A percentile compares a stretch with the other conserved stretches of the same genome.
Conservation (phyloP, 2,113 vertebrate species). For the Candoia aspera region DNA sequence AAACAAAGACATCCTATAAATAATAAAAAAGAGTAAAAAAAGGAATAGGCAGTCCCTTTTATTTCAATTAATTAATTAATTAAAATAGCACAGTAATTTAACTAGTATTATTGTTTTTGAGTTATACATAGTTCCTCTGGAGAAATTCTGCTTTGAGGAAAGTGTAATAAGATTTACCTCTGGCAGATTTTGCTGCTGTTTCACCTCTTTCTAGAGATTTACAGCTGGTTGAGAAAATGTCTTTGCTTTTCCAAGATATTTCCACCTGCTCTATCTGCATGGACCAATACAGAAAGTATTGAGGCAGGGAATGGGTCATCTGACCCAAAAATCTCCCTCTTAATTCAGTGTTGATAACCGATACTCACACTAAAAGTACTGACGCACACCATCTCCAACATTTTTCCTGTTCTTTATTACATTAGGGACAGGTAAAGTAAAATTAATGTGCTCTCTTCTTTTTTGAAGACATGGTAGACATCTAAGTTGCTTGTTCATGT, state of each 20-base stretch:
- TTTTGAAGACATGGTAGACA: background rate
- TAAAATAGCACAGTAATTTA: background rate
- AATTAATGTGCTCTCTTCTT: background rate
- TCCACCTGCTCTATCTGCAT: background rate
- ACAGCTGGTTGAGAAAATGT: background rate
- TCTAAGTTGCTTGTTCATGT: background rate
- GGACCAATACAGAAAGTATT: background rate
- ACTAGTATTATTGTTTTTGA: background rate
- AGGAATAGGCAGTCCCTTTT: background rate
- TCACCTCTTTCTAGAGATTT: background rate
- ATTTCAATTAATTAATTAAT: background rate
- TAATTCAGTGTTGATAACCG: background rate
- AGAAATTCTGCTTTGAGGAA: background rate
- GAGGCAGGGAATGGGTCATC: background rate
- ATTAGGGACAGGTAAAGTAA: background rate
- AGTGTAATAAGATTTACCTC: background rate
- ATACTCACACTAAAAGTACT: background rate
- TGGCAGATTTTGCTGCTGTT: background rate
- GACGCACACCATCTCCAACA: background rate
- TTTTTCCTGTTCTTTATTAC: background rate
- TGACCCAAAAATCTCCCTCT: background rate
- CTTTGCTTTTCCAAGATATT: background rate
- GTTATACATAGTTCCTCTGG: background rate
- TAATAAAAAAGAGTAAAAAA: background rate
- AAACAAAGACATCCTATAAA: background rate